These are phyloP conservation scores for Aphelenchoides besseyi DNA, from an alignment of 1,140 invertebrate genomes.

Conservation along the genomic window DNA sequence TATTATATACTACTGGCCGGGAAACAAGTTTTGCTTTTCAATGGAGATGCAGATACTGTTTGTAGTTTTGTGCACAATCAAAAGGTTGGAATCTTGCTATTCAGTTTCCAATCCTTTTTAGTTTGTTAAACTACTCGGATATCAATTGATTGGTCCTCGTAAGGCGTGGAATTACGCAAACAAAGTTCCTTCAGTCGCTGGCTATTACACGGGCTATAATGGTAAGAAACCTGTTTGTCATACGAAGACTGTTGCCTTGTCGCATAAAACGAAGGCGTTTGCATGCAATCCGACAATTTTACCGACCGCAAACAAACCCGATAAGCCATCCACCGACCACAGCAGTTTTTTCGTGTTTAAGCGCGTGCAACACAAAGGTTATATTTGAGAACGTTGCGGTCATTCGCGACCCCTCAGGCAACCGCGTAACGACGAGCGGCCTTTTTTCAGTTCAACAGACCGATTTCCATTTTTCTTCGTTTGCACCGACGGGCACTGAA, in stretches of 20 bases:
- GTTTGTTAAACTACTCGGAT: conserved; percentile 40
- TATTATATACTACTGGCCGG: conserved; percentile 36
- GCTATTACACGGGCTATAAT: conserved; percentile 39
- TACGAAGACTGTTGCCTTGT: too few species aligned
- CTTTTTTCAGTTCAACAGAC: too few species aligned
- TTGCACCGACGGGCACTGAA: too few species aligned
- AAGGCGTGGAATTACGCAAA: conserved; percentile 24
- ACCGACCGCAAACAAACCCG: too few species aligned
- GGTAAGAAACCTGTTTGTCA: conserved; percentile 22
- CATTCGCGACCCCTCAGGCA: too few species aligned
- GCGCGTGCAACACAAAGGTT: conserved; percentile 1
- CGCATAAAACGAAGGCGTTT: too few species aligned
- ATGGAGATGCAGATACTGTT: conserved; percentile 68
- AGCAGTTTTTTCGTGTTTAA: conserved; percentile 20
- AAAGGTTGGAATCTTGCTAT: background rate
- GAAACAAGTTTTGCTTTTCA: conserved; percentile 65
- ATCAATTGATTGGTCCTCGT: conserved; percentile 14
- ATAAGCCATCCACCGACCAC: too few species aligned
- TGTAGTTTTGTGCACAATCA: conserved; percentile 52
- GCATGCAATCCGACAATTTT: too few species aligned
- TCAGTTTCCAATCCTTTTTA: conserved; percentile 27
- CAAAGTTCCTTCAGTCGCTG: conserved; percentile 36
- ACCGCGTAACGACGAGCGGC: too few species aligned
- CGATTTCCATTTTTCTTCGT: too few species aligned
- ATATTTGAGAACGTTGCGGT: background rate